Conservation (phyloP, 2,113 vertebrate species). For the Emydura subglobosa region DNA sequence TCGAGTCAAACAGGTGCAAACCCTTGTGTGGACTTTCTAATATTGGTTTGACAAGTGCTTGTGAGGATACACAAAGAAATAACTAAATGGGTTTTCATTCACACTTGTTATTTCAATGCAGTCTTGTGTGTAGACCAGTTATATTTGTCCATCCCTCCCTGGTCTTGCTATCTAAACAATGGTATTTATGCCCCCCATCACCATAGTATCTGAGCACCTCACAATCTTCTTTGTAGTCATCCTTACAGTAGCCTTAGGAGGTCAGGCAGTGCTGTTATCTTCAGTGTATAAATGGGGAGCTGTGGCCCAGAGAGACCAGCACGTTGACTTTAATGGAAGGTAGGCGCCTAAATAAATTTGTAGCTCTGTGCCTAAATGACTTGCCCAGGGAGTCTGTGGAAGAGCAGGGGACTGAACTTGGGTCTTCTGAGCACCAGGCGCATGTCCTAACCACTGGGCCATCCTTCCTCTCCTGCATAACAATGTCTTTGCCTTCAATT, state of each 20-base stretch:
- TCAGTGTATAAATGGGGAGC: too few species aligned
- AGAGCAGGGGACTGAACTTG: too few species aligned
- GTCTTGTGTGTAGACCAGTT: neutral
- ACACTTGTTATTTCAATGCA: neutral
- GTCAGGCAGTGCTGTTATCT: neutral
- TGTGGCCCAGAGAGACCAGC: too few species aligned
- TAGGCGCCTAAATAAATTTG: too few species aligned
- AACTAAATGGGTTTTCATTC: neutral
- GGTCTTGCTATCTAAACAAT: neutral
- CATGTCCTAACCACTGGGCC: too few species aligned
- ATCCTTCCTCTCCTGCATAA: neutral
- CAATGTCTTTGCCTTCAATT: neutral
- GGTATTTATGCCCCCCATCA: neutral
- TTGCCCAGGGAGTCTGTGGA: too few species aligned
- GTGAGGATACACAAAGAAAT: neutral
- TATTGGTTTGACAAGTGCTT: accelerated
- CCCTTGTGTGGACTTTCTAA: neutral
- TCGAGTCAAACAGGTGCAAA: neutral
- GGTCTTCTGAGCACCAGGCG: too few species aligned
- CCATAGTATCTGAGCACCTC: neutral
- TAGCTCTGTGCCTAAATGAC: too few species aligned
- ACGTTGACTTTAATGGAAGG: too few species aligned
- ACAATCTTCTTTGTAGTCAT: neutral
- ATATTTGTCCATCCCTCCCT: neutral
- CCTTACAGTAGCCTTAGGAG: neutral